phyloP scores from a whole-genome alignment of 2,888 invertebrate genomes.

The Coenonympha arcania region DNA sequence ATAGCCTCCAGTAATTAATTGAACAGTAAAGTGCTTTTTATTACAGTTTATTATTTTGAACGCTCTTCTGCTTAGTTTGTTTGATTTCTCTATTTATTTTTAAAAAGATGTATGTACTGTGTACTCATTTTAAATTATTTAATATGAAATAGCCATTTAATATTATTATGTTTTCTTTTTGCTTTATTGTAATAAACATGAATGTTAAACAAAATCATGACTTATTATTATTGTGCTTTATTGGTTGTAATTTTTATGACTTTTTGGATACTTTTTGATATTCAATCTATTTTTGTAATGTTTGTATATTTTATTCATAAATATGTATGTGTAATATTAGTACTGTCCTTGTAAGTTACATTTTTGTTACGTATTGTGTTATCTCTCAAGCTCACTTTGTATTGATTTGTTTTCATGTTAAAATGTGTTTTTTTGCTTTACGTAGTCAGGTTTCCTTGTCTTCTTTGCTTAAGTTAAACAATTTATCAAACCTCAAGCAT shows the following conservation, averaged over 20 bases:
- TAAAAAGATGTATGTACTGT: conserved; percentile 28
- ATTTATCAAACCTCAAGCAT: background rate
- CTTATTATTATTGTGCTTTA: conserved; percentile 22
- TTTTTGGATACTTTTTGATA: conserved; percentile 27
- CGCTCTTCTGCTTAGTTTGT: conserved; percentile 16
- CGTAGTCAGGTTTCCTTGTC: background rate
- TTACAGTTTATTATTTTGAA: conserved; percentile 20
- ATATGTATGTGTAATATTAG: conserved; percentile 22
- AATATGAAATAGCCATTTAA: background rate
- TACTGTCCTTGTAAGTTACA: conserved; percentile 15
- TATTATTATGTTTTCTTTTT: background rate
- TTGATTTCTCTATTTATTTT: conserved; percentile 26
- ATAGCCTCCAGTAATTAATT: conserved; percentile 32
- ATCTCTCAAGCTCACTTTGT: background rate
- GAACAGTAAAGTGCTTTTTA: conserved; percentile 49
- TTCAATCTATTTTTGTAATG: conserved; percentile 24
- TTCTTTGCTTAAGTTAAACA: background rate
- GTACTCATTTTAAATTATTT: conserved; percentile 24
- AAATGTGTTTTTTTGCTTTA: conserved; percentile 1
- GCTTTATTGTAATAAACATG: conserved; percentile 1
- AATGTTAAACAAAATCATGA: conserved; percentile 5
- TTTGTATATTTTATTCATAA: conserved; percentile 21
- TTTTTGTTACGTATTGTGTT: conserved; percentile 3
- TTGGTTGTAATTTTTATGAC: conserved; percentile 27
- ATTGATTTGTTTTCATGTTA: background rate